Base-by-base conservation (phyloP, 2,888 invertebrate genomes). In the Scaptomyza tumidula region DNA sequence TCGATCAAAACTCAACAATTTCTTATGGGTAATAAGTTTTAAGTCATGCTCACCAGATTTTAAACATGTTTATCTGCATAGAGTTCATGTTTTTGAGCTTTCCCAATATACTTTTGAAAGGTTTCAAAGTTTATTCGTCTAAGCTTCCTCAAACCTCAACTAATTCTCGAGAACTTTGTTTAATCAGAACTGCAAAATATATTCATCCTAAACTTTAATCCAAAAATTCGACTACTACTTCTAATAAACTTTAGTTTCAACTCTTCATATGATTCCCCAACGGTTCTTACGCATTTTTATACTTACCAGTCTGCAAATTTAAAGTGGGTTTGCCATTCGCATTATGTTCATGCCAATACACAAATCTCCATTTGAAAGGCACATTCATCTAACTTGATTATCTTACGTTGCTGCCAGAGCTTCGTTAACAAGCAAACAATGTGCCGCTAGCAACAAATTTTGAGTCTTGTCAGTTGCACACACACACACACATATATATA, bases 351-450 rank as follows among this genome's bases (percentile, higher is more conserved):
- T 16, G 31, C n/a, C 52, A 45, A 39, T 13, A 52, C 29, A 41
- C 41, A 58, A 58, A 43, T 46, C 52, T 27, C 5, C 16, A 41
- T 24, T 52, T 45, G 6, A 14, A 53, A 61, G 56, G 48, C 61
- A 27, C 54, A 61, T 75, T 71, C 56, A 43, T 50, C 56, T 45
- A 37, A 41, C 19, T 56, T 70, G 75, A 54, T 72, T 57, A 72
- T 54, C 71, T 67, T 10, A 39, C 19, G 52, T 57, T 43, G 56
- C 50, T 29, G 56, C 49, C 37, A 66, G 52, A 39, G 56, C 24
- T 31, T 35, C 71, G 63, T 62, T 75, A 63, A 58, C 54, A 14
- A 49, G 56, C 45, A 56, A 69, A 48, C 70, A 61, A 68, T 56
- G 27, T 29, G 44, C 63, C 13, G 62, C 52, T 39, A 31, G 46